Base-by-base conservation (phyloP, 2,888 invertebrate species). In the Muschampia plurimacula region DNA sequence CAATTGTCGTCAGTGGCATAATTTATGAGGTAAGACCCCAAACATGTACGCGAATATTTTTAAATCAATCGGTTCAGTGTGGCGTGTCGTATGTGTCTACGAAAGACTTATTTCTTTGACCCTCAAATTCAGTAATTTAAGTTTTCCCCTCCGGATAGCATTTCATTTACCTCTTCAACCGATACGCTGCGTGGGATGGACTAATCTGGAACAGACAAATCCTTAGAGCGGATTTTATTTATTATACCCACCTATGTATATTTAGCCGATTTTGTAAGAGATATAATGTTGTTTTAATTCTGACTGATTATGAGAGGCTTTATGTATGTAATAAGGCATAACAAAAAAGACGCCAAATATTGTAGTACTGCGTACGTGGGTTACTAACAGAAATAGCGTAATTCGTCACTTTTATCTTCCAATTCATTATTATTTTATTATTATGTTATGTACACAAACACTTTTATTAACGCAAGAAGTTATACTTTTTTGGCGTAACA, bases 131-230 rank as follows among this genome's bases (percentile, higher is more conserved):
- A 91, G 94, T 94, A 94, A 94, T 94, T 94, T 94, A 94, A 94
- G 93, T 93, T 94, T 93, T 92, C 94, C 94, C 94, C 94, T 93
- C 92, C 90, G 91, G 92, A 92, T 92, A 91, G 93, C 94, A 93
- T 94, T 94, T 94, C 93, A 94, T 94, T 94, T 94, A 94, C 94
- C 94, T 94, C 94, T 94, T 93, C 93, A 93, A 90, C 92, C 93
- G 93, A 94, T 94, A 93, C 94, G 94, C 92, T 85, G 94, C 90
- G 94, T 94, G 90, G 93, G 93, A 93, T 90, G 92, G 90, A 93
- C 94, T 93, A 93, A 93, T 93, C 93, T 90, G 84, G 91, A 79
- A 90, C 89, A 92, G 67, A 69, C 79, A 76, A 79, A 76, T 74
- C 78, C 52, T 72, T 88, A 77, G 91, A 93, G 89, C 79, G 69